Evolutionary conservation across 1,140 invertebrate genomes (phyloP), one percentile per base, ranked within the genome.

Genomic region (Gonioctena quinquepunctata): DNA sequence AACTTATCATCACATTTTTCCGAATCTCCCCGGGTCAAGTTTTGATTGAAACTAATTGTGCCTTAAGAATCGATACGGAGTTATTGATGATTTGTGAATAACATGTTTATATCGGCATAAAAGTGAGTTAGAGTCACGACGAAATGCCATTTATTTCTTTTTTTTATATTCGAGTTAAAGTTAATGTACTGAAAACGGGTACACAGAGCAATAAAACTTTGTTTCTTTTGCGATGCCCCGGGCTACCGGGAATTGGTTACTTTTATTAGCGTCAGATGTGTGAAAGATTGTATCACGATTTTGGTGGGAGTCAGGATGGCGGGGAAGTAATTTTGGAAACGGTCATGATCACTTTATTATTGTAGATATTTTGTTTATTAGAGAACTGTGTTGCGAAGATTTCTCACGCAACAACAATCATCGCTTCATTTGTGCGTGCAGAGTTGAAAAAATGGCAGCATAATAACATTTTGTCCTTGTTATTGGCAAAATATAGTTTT

Each of bases 11-110:
- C 33, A 42, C 33, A 42, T 42, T 42, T 42, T 42, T 42, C 33
- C 11, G 33, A 42, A 42, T n/a, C 52, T 11, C 52, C 52, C 52
- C 8, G 22, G 18, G 52, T 18, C 52, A 18, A 18, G 19, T 23
- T 54, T 54, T 54, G 52, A 54, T 54, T 54, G 19, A 54, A 54
- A 54, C 52, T 54, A 54, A 54, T 54, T 54, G 52, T 21, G 52
- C 22, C 8, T 3, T 61, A 61, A 27, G 27, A 61, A 61, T 33
- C 59, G 27, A 61, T 61, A 16, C 16, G 18, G 27, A 25, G 25
- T 61, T 33, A 27, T 61, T 61, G 59, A 61, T 33, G 59, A 61
- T 61, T 61, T 61, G 59, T 61, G 23, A 61, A 61, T 61, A 61
- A 28, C 59, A 28, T 61, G 59, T 61, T 61, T 61, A 61, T 61